Evolutionary conservation across 2,797 vertebrate species (phyloP).

Genomic region (Poecile montanus): DNA sequence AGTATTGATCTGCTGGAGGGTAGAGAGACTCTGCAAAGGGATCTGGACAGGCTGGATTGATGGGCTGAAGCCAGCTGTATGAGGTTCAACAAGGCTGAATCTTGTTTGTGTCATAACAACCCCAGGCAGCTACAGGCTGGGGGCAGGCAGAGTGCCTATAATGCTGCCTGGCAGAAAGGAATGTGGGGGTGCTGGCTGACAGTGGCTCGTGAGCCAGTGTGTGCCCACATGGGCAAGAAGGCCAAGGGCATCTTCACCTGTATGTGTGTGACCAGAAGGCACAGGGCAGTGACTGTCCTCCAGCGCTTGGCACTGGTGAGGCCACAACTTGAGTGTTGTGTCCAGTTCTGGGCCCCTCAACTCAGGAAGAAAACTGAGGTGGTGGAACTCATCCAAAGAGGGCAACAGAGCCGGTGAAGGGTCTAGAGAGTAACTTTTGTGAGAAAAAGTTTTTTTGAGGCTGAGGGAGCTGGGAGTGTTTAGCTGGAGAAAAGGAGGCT

Average conservation of each 20-base stretch:
- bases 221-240: neutral
- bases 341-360: neutral
- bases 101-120: neutral
- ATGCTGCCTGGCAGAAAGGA: neutral
- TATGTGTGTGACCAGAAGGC: neutral
- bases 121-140: neutral
- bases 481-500: neutral
- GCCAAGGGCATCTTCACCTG: neutral
- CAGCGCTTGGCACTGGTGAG: neutral
- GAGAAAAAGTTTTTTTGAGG: too few relatives aligned
- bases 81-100: neutral
- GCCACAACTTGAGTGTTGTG: neutral
- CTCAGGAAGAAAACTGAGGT: neutral
- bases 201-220: accelerated
- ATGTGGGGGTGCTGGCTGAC: too few relatives aligned
- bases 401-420: accelerated
- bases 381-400: neutral
- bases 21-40: neutral
- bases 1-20: neutral
- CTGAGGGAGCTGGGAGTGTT: neutral
- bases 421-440: neutral
- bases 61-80: neutral
- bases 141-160: neutral
- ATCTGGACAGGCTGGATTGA: neutral
- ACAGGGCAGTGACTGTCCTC: accelerated